Base-by-base conservation (phyloP, 1,140 invertebrate genomes). In the Stenopsyche tienmushanensis region DNA sequence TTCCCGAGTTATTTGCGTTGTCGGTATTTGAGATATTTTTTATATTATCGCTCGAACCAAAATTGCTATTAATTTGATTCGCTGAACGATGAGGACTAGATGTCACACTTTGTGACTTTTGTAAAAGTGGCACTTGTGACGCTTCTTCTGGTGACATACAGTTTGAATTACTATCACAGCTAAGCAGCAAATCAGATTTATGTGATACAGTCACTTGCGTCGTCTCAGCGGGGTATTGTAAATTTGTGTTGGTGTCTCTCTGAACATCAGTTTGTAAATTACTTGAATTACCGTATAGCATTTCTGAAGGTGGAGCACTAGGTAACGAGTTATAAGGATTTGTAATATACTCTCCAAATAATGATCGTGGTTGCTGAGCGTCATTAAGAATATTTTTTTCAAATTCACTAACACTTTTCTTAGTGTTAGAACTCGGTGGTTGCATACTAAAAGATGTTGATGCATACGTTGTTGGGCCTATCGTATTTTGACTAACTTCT, bases 341-440 rank as follows among this genome's bases (percentile, higher is more conserved):
- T 0, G 77, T 78, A 29, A 83, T 70, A 63, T 83, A 84, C 62
- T 84, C 82, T 0, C 76, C 74, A 70, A 80, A 84, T 8, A 84
- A 66, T 29, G 82, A 82, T 15, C 74, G 66, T 0, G 80, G 79
- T 66, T 78, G 72, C 2, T 73, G 62, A 10, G 23, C 47, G 3
- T 57, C 34, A 9, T 17, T 9, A 57, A 25, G 3, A 34, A 21
- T 23, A 5, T 23, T 8, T 13, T 23, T 52, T 8, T 52, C 25
- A 41, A 47, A 20, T n/a, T 10, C 42, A 21, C n/a, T 42, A 41
- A 44, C 50, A 49, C 23, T 53, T 53, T 7, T 18, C 13, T n/a
- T 55, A 41, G 24, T 17, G 34, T 15, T 58, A 50, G 15, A 41
- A 45, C n/a, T n/a, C 41, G 52, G 45, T 41, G 29, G 20, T 21